Conservation (phyloP, 2,113 vertebrate species). For the Acanthisitta chloris region DNA sequence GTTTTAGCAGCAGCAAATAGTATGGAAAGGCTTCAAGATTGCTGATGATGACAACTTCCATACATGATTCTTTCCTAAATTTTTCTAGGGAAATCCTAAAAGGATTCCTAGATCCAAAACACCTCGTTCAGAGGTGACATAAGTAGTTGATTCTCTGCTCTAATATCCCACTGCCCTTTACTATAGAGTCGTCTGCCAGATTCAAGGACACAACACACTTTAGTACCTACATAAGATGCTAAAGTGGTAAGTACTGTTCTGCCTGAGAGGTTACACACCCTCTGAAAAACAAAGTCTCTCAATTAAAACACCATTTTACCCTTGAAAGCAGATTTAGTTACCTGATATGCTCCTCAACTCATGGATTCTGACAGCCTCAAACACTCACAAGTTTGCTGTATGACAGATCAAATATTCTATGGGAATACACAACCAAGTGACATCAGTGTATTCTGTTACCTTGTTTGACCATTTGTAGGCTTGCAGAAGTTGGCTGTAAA, state of each 20-base stretch:
- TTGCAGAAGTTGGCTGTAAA: constrained; percentile 96
- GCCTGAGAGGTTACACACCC: neutral
- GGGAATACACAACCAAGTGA: neutral
- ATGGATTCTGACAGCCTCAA: neutral
- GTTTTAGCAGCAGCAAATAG: neutral
- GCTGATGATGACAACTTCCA: neutral
- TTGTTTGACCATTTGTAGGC: constrained; percentile 99
- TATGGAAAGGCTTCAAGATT: neutral
- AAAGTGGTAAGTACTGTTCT: neutral
- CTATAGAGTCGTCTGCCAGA: neutral
- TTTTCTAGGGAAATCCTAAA: neutral
- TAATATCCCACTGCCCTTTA: neutral
- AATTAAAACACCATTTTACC: neutral
- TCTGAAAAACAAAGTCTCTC: neutral
- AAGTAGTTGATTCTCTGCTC: neutral
- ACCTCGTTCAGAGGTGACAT: neutral
- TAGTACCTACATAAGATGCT: neutral
- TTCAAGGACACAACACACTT: neutral
- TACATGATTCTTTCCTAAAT: neutral
- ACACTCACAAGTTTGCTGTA: too few relatives aligned
- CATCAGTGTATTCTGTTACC: constrained; percentile 63
- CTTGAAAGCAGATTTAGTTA: neutral
- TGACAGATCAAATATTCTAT: neutral
- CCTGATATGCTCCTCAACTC: neutral
- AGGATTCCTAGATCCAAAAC: neutral